Percentiles rank a stretch among this genome's conserved stretches.
Evolutionary conservation across 2,113 vertebrate genomes (phyloP).

Genomic region (Engraulis encrasicolus): DNA sequence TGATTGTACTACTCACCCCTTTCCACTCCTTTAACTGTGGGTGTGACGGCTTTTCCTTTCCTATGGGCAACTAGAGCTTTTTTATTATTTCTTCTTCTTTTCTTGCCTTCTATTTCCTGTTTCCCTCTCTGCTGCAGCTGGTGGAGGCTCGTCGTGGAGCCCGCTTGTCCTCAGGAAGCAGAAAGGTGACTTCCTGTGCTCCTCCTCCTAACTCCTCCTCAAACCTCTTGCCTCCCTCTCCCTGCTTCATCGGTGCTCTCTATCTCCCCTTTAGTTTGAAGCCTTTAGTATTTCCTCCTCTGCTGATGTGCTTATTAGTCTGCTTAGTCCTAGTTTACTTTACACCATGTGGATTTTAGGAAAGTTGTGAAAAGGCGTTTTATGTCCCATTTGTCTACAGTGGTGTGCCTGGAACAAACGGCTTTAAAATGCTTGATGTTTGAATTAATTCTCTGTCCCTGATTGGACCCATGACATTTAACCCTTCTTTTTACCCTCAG

Average conservation of each 20-base stretch:
- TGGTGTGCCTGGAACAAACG: background rate
- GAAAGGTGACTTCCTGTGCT: conserved; percentile 87
- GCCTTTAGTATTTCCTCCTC: background rate
- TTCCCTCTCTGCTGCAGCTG: conserved; percentile 87
- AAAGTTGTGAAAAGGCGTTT: background rate
- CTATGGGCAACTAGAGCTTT: conserved; percentile 50
- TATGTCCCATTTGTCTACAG: background rate
- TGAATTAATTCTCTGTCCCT: too few species aligned
- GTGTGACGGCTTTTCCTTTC: conserved; percentile 13
- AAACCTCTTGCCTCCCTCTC: conserved; percentile 27
- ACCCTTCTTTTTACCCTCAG: conserved; percentile 61
- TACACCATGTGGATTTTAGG: background rate
- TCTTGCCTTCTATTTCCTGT: conserved; percentile 76
- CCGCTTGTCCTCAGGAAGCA: conserved; percentile 93
- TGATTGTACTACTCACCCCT: background rate
- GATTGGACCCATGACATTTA: too few species aligned
- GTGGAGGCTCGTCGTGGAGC: conserved; percentile 95
- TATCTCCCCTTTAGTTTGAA: background rate
- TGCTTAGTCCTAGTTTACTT: too few species aligned
- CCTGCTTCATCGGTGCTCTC: background rate
- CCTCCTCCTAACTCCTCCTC: conserved; percentile 39
- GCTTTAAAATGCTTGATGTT: too few species aligned
- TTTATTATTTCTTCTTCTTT: conserved; percentile 60
- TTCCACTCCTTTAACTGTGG: background rate
- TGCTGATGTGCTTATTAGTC: too few species aligned